Conservation (phyloP, 1,140 invertebrate genomes). For the Melitaea cinxia region DNA sequence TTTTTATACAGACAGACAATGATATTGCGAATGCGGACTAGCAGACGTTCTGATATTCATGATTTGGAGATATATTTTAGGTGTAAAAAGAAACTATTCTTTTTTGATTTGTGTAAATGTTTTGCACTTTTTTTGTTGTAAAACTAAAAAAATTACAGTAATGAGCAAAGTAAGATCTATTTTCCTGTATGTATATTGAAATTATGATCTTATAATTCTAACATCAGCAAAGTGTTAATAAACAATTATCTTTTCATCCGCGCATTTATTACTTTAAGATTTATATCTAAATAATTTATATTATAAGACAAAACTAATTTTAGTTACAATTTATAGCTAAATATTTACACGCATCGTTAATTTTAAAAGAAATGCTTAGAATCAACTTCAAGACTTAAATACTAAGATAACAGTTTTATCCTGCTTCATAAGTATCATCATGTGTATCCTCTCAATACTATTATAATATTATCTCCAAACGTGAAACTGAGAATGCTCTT, state of each 20-base stretch:
- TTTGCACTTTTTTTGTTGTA: not conserved
- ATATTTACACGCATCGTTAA: too few species aligned
- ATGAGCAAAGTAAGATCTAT: not conserved
- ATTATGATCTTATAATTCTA: not conserved
- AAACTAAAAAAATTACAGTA: not conserved
- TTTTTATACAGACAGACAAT: constrained; percentile 5
- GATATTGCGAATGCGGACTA: not conserved
- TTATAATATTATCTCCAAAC: not conserved
- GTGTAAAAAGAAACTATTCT: not conserved
- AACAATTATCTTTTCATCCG: not conserved
- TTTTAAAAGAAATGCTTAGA: too few species aligned
- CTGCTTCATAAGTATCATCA: too few species aligned
- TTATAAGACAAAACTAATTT: not conserved
- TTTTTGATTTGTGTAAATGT: not conserved
- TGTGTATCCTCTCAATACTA: too few species aligned
- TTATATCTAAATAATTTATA: constrained; percentile 13
- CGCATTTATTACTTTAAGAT: constrained; percentile 25
- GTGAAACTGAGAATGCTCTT: not conserved
- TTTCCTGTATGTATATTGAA: not conserved
- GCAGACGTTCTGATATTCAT: constrained; percentile 7
- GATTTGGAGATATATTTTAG: not conserved
- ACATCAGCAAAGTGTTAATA: not conserved
- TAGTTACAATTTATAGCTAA: not conserved
- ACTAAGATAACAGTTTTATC: too few species aligned
- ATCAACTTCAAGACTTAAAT: too few species aligned